Percentiles rank a stretch among this genome's conserved stretches.
Evolutionary conservation across 2,113 vertebrate genomes (phyloP).

Genomic region (Platycercus adscitus): DNA sequence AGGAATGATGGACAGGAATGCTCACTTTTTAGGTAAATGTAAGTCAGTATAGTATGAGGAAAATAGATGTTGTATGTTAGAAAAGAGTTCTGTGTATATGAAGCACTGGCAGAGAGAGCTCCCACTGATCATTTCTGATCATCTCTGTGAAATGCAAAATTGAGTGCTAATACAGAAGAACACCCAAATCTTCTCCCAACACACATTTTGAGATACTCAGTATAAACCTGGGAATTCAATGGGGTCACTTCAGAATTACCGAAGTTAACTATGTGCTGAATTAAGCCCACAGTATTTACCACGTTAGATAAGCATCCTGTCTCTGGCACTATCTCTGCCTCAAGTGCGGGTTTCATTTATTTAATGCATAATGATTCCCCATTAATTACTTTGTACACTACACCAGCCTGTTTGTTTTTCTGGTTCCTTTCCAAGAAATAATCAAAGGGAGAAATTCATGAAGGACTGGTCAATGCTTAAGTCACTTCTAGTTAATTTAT

Average conservation of each 20-base stretch:
- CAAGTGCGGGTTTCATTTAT: not conserved
- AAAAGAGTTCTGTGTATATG: not conserved
- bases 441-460: constrained; percentile 8
- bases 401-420: not conserved
- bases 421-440: not conserved
- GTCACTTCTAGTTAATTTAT: not conserved
- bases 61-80: not conserved
- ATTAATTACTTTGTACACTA: not conserved
- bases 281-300: not conserved
- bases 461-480: not conserved
- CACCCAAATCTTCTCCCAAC: not conserved
- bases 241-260: not conserved
- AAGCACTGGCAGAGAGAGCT: not conserved
- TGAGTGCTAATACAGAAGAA: not conserved
- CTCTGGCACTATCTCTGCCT: not conserved
- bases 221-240: not conserved
- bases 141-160: not conserved
- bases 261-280: not conserved
- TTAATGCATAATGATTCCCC: not conserved
- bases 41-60: not conserved
- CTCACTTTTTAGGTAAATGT: not conserved
- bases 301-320: not conserved
- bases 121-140: not conserved
- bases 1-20: not conserved
- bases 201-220: not conserved